Evolutionary conservation across 2,888 invertebrate species (phyloP).

Genomic region (Phania funesta): DNA sequence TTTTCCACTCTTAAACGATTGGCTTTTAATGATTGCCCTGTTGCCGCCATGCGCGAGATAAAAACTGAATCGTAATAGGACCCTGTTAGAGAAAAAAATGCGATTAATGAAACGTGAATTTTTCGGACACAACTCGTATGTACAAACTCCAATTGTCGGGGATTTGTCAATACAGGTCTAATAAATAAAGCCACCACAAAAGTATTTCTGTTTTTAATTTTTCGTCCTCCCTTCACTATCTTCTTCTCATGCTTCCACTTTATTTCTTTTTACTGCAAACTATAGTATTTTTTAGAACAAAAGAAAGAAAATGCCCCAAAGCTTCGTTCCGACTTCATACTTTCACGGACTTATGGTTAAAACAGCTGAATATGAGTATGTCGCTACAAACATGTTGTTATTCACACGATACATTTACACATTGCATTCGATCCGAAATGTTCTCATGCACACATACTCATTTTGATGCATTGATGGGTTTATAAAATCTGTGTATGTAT

Average conservation of each 20-base stretch:
- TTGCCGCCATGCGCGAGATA: too few relatives aligned
- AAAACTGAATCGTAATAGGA: too few relatives aligned
- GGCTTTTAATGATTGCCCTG: too few relatives aligned
- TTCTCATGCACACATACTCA: neutral
- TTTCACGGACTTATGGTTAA: slow-evolving; percentile 11
- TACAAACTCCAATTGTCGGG: too few relatives aligned
- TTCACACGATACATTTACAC: neutral
- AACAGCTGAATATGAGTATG: neutral
- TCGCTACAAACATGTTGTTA: neutral
- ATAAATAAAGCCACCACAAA: too few relatives aligned
- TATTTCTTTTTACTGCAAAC: neutral
- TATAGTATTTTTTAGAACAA: neutral
- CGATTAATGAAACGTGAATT: too few relatives aligned
- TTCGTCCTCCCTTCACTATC: neutral
- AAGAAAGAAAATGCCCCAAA: slow-evolving; percentile 16
- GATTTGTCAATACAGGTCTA: too few relatives aligned
- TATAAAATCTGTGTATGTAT: neutral
- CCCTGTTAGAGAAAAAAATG: too few relatives aligned
- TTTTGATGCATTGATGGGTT: neutral
- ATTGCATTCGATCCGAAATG: neutral
- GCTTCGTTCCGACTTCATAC: slow-evolving; percentile 32
- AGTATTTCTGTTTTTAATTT: too few relatives aligned
- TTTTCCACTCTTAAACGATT: too few relatives aligned
- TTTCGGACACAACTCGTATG: too few relatives aligned
- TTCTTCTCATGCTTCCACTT: neutral